These are phyloP conservation scores for Agrochola circellaris DNA, from an alignment of 2,888 invertebrate genomes.

Conservation along the genomic window DNA sequence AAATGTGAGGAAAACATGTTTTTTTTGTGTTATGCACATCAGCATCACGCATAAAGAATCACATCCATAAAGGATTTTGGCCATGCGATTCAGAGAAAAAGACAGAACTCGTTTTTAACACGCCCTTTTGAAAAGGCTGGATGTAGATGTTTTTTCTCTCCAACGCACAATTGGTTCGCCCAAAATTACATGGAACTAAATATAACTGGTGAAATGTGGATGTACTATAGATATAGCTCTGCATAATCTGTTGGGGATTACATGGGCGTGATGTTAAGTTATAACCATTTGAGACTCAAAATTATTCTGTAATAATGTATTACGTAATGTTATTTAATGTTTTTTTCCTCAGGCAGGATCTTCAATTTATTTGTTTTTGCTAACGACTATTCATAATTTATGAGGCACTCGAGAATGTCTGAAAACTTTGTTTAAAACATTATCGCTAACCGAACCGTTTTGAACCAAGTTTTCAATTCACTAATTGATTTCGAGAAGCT, in stretches of 20 bases:
- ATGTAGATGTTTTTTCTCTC: background rate
- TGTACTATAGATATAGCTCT: no score
- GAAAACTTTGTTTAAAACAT: constrained; percentile 37
- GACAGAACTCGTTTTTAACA: background rate
- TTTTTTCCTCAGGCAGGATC: background rate
- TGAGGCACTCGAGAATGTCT: constrained; percentile 11
- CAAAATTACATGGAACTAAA: background rate
- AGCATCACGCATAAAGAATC: no score
- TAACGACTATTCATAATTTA: constrained; percentile 13
- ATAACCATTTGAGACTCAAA: background rate
- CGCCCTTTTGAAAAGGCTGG: background rate
- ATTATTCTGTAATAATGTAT: background rate
- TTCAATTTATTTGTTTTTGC: constrained; percentile 2
- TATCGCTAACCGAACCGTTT: constrained; percentile 23
- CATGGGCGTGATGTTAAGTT: no score
- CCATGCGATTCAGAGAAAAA: no score
- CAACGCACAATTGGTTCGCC: background rate
- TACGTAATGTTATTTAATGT: no score
- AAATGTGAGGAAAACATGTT: background rate
- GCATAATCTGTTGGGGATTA: no score
- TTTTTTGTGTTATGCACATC: background rate
- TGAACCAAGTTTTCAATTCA: constrained; percentile 14
- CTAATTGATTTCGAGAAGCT: constrained; percentile 11
- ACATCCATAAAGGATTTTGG: background rate
- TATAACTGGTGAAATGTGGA: background rate